Percentiles rank a stretch among this genome's conserved stretches.
phyloP scores from a whole-genome alignment of 2,113 vertebrate species.

The Seriola dumerili region DNA sequence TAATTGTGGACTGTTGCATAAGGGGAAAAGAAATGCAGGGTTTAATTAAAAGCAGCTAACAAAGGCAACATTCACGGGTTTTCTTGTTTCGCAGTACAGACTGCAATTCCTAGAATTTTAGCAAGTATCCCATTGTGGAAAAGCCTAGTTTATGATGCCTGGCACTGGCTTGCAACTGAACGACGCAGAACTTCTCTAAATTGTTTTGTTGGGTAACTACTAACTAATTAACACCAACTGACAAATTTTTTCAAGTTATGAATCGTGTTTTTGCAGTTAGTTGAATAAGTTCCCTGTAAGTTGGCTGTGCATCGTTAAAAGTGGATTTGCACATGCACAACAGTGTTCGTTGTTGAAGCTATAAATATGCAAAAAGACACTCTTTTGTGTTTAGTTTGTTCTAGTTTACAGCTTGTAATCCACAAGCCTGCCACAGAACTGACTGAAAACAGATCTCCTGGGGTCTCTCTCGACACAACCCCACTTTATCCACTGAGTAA shows the following conservation, averaged over 20 bases:
- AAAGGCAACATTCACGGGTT: slow-evolving; percentile 75
- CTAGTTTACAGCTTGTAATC: slow-evolving; percentile 37
- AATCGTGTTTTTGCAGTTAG: slow-evolving; percentile 22
- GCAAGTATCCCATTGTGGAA: slow-evolving; percentile 53
- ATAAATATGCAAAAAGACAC: neutral
- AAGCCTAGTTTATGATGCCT: slow-evolving; percentile 38
- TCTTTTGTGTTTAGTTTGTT: slow-evolving; percentile 18
- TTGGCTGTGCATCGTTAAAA: neutral
- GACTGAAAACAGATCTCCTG: slow-evolving; percentile 36
- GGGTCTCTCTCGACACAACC: slow-evolving; percentile 44
- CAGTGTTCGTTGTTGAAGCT: neutral
- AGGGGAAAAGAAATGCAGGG: slow-evolving; percentile 50
- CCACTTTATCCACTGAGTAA: slow-evolving; percentile 34
- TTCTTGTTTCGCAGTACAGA: slow-evolving; percentile 47
- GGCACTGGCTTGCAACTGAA: slow-evolving; percentile 44
- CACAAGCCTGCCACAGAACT: slow-evolving; percentile 14
- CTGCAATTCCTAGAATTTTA: slow-evolving; percentile 70
- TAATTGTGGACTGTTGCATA: slow-evolving; percentile 69
- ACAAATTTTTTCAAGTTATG: neutral
- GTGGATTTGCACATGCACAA: slow-evolving; percentile 9
- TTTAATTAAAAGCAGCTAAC: slow-evolving; percentile 77
- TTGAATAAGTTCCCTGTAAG: neutral
- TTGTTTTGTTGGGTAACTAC: slow-evolving; percentile 22
- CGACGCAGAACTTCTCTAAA: slow-evolving; percentile 11
- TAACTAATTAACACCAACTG: slow-evolving; percentile 25